Base-by-base conservation (phyloP, 2,113 vertebrate species). In the Trematomus loennbergii region DNA sequence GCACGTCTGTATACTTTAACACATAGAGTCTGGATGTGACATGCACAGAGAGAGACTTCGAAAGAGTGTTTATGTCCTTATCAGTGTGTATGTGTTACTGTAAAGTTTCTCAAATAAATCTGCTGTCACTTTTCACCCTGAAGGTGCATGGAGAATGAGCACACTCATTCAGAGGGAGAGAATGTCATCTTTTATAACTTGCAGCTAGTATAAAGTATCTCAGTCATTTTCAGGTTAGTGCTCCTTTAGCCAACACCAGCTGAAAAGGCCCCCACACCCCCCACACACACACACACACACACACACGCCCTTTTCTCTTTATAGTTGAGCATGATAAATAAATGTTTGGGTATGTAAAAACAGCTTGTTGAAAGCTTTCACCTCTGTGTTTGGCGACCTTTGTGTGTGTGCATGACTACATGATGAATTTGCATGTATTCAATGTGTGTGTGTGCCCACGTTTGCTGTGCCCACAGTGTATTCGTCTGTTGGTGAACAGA, bases 151-250 rank as follows among this genome's bases (percentile, higher is more conserved):
- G 29, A 78, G 45, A 48, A 75, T 65, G 57, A 81, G 50, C 71
- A 43, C 59, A 63, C n/a, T 77, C 62, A 64, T 64, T 79, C 68
- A 69, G 12, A 49, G 61, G 18, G 43, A 70, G 75, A 69, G 75
- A 72, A 87, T 85, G 78, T 84, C 84, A 87, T 89, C 67, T 81
- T 87, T 57, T 73, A 65, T 83, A 83, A 87, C 78, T 71, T 52
- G 43, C 53, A 83, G 78, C 52, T 0, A 64, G 55, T 76, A 64
- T 69, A 86, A 87, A 82, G 71, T 84, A 78, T 79, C 69, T 86
- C 68, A 75, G 81, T 66, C 55, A 84, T 89, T 90, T 93, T 82
- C 83, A 91, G 87, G 87, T 92, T 89, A 90, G 59, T 81, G 83
- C 72, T 60, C 83, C 72, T 82, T 90, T 62, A 73, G 78, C 75